These are phyloP conservation scores for Enteromius afrohamiltoni DNA, from an alignment of 2,797 vertebrate species.

Conservation along the genomic window DNA sequence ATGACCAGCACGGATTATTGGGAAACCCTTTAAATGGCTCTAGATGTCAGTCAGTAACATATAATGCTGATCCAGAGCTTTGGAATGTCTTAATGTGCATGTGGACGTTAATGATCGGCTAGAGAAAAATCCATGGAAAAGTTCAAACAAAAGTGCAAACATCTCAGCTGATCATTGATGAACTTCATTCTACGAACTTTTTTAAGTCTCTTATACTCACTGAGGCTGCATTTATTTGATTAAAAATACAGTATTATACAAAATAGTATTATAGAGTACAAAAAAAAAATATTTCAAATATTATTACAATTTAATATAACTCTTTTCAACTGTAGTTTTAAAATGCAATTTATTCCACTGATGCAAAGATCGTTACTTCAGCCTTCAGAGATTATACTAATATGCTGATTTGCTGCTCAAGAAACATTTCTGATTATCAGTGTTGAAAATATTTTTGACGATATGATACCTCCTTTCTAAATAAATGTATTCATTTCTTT, in stretches of 20 bases:
- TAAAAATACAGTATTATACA: not conserved
- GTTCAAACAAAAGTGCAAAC: slow-evolving; percentile 21
- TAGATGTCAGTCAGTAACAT: not conserved
- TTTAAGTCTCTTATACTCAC: not conserved
- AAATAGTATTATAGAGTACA: too few relatives aligned
- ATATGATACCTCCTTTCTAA: not conserved
- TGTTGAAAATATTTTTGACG: not conserved
- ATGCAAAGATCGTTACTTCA: not conserved
- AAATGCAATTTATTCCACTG: not conserved
- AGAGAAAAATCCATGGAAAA: slow-evolving; percentile 19
- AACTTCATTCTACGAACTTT: not conserved
- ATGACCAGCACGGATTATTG: not conserved
- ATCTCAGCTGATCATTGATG: not conserved
- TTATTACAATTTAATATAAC: not conserved
- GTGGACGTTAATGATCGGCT: slow-evolving; percentile 41
- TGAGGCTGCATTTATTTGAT: not conserved
- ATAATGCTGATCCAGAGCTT: slow-evolving; percentile 31
- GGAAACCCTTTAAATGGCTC: slow-evolving; percentile 29
- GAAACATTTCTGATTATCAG: not conserved
- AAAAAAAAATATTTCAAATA: not conserved
- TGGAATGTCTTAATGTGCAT: slow-evolving; percentile 45
- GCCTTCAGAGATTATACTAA: not conserved
- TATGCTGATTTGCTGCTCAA: not conserved
- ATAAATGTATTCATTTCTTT: not conserved
- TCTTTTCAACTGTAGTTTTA: not conserved